Percentiles rank a stretch among this genome's conserved stretches.
phyloP scores from a whole-genome alignment of 2,888 invertebrate species.

The Tenthredo amoena region DNA sequence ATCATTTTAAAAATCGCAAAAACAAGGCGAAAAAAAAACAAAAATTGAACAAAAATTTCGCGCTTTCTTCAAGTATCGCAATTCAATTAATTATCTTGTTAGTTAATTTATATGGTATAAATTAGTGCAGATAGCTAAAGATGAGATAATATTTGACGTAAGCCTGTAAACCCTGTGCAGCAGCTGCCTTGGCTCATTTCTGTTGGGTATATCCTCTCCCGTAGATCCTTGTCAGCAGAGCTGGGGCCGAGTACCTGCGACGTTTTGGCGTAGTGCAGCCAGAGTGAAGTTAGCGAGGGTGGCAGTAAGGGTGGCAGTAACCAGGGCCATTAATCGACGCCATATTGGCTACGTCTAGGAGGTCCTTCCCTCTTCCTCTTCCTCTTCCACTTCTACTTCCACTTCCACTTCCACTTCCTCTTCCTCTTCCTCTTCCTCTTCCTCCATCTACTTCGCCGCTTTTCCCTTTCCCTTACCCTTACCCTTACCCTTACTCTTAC shows the following conservation, averaged over 20 bases:
- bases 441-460: not conserved
- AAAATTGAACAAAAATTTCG: not conserved
- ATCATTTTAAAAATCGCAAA: not conserved
- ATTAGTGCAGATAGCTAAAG: not conserved
- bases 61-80: not conserved
- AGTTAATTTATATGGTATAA: not conserved
- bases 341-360: conserved; percentile 70
- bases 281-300: conserved; percentile 46
- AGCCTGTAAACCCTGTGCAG: conserved; percentile 28
- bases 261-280: conserved; percentile 40
- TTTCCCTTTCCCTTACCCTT: not conserved
- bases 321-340: conserved; percentile 73
- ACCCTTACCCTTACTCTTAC: too few species aligned
- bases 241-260: conserved; percentile 39
- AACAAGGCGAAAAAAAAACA: not conserved
- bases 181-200: conserved; percentile 33
- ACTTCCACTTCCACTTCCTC: conserved; percentile 5
- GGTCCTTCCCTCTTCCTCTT: conserved; percentile 30
- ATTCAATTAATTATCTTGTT: not conserved
- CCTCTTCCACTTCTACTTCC: conserved; percentile 9
- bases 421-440: conserved; percentile 27
- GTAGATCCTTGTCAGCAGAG: conserved; percentile 46
- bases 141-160: conserved; percentile 31
- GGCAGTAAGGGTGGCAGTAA: conserved; percentile 47
- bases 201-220: not conserved